Conservation (phyloP, 2,888 invertebrate species). For the Coenonympha arcania region DNA sequence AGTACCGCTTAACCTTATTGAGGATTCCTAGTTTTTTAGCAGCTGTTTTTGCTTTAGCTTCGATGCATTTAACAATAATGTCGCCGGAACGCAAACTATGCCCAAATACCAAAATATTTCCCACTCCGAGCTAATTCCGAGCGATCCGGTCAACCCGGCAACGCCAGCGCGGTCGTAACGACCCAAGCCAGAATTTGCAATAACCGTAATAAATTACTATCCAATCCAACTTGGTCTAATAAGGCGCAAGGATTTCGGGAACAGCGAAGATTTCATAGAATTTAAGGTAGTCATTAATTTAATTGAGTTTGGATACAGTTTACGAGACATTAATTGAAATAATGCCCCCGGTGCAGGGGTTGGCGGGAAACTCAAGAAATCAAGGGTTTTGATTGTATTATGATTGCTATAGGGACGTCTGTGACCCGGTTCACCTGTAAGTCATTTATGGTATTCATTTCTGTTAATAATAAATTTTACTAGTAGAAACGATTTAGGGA, state of each 20-base stretch:
- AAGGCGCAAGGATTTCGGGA: conserved; percentile 45
- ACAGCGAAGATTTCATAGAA: conserved; percentile 34
- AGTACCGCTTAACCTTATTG: no score
- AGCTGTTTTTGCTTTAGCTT: no score
- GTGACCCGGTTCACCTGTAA: not conserved
- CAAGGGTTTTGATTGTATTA: conserved; percentile 20
- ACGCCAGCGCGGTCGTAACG: conserved; percentile 34
- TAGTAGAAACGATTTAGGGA: not conserved
- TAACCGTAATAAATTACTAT: conserved; percentile 61
- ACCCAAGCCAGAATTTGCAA: conserved; percentile 49
- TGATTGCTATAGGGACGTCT: not conserved
- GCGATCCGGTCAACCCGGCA: conserved; percentile 41
- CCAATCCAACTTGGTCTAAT: conserved; percentile 59
- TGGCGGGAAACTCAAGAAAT: conserved; percentile 24
- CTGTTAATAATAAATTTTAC: not conserved
- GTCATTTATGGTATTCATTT: not conserved
- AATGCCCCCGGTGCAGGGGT: conserved; percentile 26
- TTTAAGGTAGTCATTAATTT: conserved; percentile 50
- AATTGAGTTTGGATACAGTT: conserved; percentile 46
- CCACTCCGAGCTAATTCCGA: conserved; percentile 42
- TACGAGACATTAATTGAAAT: conserved; percentile 31
- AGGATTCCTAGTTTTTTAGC: no score
- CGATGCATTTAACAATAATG: no score
- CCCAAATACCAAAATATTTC: conserved; percentile 33
- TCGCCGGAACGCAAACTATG: not conserved